phyloP scores from a whole-genome alignment of 2,797 vertebrate genomes.

The Cossypha polioptera region DNA sequence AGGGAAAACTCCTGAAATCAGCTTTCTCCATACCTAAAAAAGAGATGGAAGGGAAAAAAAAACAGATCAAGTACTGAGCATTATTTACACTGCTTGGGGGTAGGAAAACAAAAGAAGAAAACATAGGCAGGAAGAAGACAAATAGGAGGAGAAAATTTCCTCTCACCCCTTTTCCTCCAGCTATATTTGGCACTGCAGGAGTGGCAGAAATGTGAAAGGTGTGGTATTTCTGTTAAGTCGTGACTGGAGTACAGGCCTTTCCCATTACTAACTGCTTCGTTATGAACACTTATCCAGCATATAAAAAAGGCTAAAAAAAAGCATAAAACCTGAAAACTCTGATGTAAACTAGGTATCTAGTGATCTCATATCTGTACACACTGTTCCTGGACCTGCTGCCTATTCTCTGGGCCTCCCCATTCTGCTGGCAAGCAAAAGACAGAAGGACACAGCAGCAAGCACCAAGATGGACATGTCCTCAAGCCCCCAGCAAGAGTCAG shows the following conservation, averaged over 20 bases:
- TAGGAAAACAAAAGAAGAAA: background rate
- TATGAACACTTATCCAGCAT: constrained; percentile 10
- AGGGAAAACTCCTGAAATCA: background rate
- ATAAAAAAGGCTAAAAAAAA: constrained; percentile 23
- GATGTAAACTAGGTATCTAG: constrained; percentile 18
- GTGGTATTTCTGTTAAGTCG: background rate
- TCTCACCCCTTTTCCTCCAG: background rate
- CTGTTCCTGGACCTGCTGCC: background rate
- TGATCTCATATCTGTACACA: background rate
- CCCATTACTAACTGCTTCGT: background rate
- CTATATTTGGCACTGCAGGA: constrained; percentile 50
- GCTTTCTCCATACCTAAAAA: background rate
- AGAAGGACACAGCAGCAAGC: constrained; percentile 36
- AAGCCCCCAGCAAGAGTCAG: constrained; percentile 17
- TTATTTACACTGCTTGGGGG: constrained; percentile 21
- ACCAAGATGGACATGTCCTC: background rate
- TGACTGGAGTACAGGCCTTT: background rate
- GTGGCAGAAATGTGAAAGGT: background rate
- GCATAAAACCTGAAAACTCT: background rate
- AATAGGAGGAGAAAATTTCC: background rate
- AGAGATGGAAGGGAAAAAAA: background rate
- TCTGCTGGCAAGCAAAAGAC: constrained; percentile 16
- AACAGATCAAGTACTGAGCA: background rate
- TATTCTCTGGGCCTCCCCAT: background rate
- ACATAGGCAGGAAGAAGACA: background rate